These are phyloP conservation scores for Calypte anna DNA, from an alignment of 2,113 vertebrate genomes.

Conservation along the genomic window DNA sequence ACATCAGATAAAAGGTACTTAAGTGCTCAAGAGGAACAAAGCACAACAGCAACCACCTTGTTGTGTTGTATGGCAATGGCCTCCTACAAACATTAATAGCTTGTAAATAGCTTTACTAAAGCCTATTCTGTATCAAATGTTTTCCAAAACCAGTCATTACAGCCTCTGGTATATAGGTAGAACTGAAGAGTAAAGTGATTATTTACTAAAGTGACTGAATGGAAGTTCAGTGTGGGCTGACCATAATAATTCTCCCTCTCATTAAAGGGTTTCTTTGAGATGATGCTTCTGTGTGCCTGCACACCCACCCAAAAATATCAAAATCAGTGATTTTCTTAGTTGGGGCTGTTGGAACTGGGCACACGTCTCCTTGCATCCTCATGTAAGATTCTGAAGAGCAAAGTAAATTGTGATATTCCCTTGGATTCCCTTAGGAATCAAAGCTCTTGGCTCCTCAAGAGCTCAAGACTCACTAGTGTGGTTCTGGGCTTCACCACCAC, in stretches of 20 bases:
- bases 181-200: not conserved
- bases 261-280: not conserved
- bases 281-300: not conserved
- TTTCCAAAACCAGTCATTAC: not conserved
- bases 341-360: not conserved
- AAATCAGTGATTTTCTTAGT: not conserved
- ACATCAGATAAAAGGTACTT: not conserved
- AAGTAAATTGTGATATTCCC: not conserved
- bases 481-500: not conserved
- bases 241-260: not conserved
- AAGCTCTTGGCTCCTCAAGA: not conserved
- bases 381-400: not conserved
- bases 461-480: not conserved
- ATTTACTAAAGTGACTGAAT: not conserved
- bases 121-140: not conserved
- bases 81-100: not conserved
- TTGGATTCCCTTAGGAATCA: not conserved
- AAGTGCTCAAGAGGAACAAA: not conserved
- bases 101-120: not conserved
- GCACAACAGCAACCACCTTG: not conserved
- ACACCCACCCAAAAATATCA: not conserved
- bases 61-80: fast-evolving
- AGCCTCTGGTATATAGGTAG: fast-evolving
- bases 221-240: not conserved
- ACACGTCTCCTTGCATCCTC: not conserved